These are phyloP conservation scores for Dorcus hopei DNA, from an alignment of 2,888 invertebrate species.

Conservation along the genomic window DNA sequence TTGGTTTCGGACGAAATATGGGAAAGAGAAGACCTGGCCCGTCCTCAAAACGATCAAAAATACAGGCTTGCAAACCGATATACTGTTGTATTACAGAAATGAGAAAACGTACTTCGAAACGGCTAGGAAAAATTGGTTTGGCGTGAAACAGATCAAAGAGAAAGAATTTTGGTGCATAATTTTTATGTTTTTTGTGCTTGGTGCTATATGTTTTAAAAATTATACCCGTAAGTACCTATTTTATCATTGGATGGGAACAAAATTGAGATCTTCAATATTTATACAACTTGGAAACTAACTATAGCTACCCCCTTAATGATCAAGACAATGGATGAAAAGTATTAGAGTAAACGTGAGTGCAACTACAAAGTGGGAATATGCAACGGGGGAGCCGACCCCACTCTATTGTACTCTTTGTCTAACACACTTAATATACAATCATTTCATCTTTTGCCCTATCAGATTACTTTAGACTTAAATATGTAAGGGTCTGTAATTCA, in stretches of 20 bases:
- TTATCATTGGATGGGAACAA: neutral
- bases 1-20: conserved; percentile 13
- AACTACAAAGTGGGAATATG: no score
- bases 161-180: neutral
- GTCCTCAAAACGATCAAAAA: conserved; percentile 12
- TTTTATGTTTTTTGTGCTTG: neutral
- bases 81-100: conserved; percentile 6
- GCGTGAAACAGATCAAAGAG: neutral
- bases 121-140: neutral
- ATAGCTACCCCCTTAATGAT: no score
- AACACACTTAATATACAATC: no score
- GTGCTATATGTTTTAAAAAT: conserved; percentile 1
- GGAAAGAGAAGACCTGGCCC: conserved; percentile 7
- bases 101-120: neutral
- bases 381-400: no score
- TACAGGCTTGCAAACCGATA: conserved; percentile 5
- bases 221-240: conserved; percentile 1
- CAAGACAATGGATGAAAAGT: no score
- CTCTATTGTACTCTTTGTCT: no score
- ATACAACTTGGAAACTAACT: neutral
- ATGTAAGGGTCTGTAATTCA: no score
- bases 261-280: neutral
- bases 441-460: no score
- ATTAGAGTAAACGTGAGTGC: no score
- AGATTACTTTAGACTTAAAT: no score